These are phyloP conservation scores for Caprella mutica DNA, from an alignment of 2,888 invertebrate species.

Conservation along the genomic window DNA sequence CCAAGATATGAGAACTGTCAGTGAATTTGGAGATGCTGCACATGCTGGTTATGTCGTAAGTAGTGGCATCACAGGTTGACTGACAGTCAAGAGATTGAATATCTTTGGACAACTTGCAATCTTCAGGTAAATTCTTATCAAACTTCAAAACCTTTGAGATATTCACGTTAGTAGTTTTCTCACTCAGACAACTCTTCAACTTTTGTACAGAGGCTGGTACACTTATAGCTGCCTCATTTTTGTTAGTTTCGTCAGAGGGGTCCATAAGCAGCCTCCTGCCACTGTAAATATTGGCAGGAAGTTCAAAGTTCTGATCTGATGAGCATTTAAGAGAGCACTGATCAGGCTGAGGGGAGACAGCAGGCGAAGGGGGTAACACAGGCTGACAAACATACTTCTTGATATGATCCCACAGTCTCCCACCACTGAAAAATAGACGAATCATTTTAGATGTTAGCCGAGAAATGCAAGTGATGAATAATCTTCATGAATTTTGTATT, in stretches of 20 bases:
- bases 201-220: too few species aligned
- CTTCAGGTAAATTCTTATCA: too few species aligned
- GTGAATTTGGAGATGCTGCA: background rate
- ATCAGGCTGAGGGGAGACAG: background rate
- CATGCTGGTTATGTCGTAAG: too few species aligned
- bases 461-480: background rate
- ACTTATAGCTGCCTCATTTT: background rate
- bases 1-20: background rate
- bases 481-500: background rate
- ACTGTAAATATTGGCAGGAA: background rate
- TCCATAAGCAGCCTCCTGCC: background rate
- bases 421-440: slow-evolving; percentile 19
- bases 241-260: background rate
- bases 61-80: too few species aligned
- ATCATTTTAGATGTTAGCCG: background rate
- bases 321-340: background rate
- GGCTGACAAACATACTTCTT: slow-evolving; percentile 21
- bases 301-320: background rate
- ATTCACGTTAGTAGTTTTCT: too few species aligned
- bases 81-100: too few species aligned
- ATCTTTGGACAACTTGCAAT: too few species aligned
- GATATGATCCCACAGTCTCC: slow-evolving; percentile 31
- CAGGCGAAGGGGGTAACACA: background rate
- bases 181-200: too few species aligned
- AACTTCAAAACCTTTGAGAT: too few species aligned